A percentile compares a stretch with the other conserved stretches of the same genome.
Evolutionary conservation across 2,797 vertebrate genomes (phyloP).

Genomic region (Pseudotriccus pelzelni): DNA sequence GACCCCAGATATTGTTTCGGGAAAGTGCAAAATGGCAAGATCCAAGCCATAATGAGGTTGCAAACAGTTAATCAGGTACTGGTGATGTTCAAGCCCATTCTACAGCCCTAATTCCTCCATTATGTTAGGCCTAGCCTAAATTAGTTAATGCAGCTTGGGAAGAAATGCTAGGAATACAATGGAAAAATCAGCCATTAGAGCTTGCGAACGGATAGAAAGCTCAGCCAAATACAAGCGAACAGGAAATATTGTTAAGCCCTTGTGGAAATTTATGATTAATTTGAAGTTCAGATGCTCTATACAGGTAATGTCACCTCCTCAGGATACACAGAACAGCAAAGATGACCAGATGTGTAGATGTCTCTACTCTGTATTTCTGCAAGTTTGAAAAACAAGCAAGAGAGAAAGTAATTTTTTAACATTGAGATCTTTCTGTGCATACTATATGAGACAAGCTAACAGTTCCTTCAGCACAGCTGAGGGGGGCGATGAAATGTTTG

Average conservation of each 20-base stretch:
- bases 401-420: not conserved
- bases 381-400: not conserved
- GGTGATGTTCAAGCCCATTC: not conserved
- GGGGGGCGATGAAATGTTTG: not conserved
- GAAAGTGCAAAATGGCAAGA: not conserved
- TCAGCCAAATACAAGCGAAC: not conserved
- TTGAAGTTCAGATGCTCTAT: not conserved
- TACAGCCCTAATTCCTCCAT: not conserved
- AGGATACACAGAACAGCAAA: not conserved
- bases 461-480: not conserved
- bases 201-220: not conserved
- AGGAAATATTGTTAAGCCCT: not conserved
- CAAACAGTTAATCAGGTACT: not conserved
- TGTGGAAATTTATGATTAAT: not conserved
- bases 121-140: not conserved
- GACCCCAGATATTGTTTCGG: not conserved
- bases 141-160: not conserved
- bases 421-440: not conserved
- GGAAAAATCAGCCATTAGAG: not conserved
- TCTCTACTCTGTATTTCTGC: not conserved
- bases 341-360: not conserved
- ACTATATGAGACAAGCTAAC: not conserved
- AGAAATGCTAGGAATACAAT: not conserved
- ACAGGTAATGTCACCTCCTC: not conserved
- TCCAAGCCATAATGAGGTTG: not conserved